phyloP scores from a whole-genome alignment of 1,140 invertebrate species.

The Metaphire vulgaris region DNA sequence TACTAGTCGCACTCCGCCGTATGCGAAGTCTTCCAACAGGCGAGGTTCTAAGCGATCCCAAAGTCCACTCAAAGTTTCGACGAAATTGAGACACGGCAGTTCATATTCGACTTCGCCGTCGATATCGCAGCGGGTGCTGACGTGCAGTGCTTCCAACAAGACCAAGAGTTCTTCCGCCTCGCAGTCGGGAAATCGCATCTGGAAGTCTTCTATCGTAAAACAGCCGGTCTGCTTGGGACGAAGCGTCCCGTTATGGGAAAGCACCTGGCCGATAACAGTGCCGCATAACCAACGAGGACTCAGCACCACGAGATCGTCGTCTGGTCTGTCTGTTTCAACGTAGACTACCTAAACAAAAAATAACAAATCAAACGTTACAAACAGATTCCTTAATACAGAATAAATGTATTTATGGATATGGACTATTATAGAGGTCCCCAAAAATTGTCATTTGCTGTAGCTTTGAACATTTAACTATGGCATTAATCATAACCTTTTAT shows the following conservation, averaged over 20 bases:
- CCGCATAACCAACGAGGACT: slow-evolving; percentile 68
- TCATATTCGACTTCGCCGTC: slow-evolving; percentile 70
- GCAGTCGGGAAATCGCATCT: slow-evolving; percentile 65
- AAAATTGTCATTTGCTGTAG: no score
- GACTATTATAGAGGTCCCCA: no score
- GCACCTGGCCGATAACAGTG: slow-evolving; percentile 65
- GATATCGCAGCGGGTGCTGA: slow-evolving; percentile 69
- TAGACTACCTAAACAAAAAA: slow-evolving; percentile 57
- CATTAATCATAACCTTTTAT: no score
- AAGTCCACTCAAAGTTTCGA: slow-evolving; percentile 65
- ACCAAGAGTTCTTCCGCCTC: slow-evolving; percentile 54
- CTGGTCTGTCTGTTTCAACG: slow-evolving; percentile 52
- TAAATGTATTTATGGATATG: no score
- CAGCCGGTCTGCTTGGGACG: slow-evolving; percentile 66
- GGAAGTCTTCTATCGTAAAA: slow-evolving; percentile 71
- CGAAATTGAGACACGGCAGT: slow-evolving; percentile 71
- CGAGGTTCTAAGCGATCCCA: slow-evolving; percentile 65
- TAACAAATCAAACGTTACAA: no score
- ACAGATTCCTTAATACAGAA: no score
- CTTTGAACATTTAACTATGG: no score
- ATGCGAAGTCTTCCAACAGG: slow-evolving; percentile 57
- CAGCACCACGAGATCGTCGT: slow-evolving; percentile 65
- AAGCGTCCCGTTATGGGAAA: slow-evolving; percentile 62
- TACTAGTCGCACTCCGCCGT: slow-evolving; percentile 64
- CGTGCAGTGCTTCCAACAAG: slow-evolving; percentile 58